A percentile compares a stretch with the other conserved stretches of the same genome.
phyloP scores from a whole-genome alignment of 1,140 invertebrate genomes.

The Scaptomyza hsui region DNA sequence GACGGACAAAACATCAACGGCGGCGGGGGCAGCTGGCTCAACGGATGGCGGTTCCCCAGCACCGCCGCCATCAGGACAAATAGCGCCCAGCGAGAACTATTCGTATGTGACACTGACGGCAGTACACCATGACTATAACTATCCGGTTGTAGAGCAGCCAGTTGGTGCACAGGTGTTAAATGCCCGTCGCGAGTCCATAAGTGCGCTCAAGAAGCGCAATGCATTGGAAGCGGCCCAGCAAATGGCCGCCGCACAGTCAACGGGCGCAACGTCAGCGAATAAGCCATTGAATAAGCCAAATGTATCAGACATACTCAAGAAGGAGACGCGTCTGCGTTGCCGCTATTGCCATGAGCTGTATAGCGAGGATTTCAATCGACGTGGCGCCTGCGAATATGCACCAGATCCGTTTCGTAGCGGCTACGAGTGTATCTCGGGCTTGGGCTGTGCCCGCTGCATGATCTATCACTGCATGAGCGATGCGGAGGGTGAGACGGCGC shows the following conservation, averaged over 20 bases:
- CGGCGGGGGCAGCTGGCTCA: slow-evolving; percentile 12
- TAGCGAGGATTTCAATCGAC: slow-evolving; percentile 90
- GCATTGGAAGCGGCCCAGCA: slow-evolving; percentile 74
- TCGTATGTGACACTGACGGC: slow-evolving; percentile 94
- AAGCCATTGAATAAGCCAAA: slow-evolving; percentile 70
- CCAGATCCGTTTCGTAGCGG: slow-evolving; percentile 92
- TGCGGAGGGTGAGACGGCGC: slow-evolving; percentile 91
- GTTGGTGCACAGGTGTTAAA: slow-evolving; percentile 84
- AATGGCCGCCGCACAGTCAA: slow-evolving; percentile 68
- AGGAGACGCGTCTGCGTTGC: slow-evolving; percentile 75
- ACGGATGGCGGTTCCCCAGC: slow-evolving; percentile 39
- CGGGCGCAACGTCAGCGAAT: slow-evolving; percentile 22
- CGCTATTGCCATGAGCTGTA: slow-evolving; percentile 90
- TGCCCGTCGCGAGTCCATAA: slow-evolving; percentile 85
- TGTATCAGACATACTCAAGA: slow-evolving; percentile 73
- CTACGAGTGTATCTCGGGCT: slow-evolving; percentile 93
- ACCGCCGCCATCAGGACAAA: slow-evolving; percentile 55
- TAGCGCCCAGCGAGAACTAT: slow-evolving; percentile 87
- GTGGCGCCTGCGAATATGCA: slow-evolving; percentile 94
- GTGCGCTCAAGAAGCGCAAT: slow-evolving; percentile 87
- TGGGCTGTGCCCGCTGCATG: slow-evolving; percentile 93
- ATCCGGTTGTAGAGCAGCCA: slow-evolving; percentile 89
- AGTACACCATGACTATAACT: slow-evolving; percentile 91
- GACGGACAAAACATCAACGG: slow-evolving; percentile 78
- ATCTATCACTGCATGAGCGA: slow-evolving; percentile 97